phyloP scores from a whole-genome alignment of 1,140 invertebrate genomes.

The Maconellicoccus hirsutus region DNA sequence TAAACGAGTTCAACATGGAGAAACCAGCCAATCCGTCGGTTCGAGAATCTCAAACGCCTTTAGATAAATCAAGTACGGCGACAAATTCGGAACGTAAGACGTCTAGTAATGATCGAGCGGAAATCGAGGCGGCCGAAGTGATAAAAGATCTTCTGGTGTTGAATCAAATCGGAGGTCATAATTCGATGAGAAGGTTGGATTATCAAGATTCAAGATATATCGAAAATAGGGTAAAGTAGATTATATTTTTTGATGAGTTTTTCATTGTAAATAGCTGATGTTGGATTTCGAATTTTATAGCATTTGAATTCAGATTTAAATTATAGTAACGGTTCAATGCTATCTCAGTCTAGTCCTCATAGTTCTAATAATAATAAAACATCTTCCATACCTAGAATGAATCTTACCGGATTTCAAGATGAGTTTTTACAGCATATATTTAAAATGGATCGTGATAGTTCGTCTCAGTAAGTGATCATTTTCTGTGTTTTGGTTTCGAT shows the following conservation, averaged over 20 bases:
- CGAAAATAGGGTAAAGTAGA: not conserved
- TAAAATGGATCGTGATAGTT: slow-evolving; percentile 23
- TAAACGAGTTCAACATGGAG: not conserved
- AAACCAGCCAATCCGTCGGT: not conserved
- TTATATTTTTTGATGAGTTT: not conserved
- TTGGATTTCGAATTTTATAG: too few species aligned
- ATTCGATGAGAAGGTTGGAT: not conserved
- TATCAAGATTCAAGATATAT: not conserved
- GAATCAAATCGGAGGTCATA: slow-evolving; percentile 21
- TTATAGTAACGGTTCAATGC: not conserved
- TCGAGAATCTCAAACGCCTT: not conserved
- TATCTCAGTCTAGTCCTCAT: slow-evolving; percentile 10
- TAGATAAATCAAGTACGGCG: not conserved
- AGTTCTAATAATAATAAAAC: not conserved
- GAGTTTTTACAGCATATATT: slow-evolving; percentile 25
- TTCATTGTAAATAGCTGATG: slow-evolving; percentile 2
- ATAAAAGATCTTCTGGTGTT: slow-evolving; percentile 33
- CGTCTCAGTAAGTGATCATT: not conserved
- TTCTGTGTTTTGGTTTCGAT: not conserved
- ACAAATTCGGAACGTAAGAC: not conserved
- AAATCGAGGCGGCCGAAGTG: slow-evolving; percentile 27
- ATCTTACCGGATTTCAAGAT: slow-evolving; percentile 14
- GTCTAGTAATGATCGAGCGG: slow-evolving; percentile 10
- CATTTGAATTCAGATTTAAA: slow-evolving; percentile 12
- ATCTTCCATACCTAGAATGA: slow-evolving; percentile 6